Evolutionary conservation across 2,888 invertebrate genomes (phyloP).

Genomic region (Chironomus tentans): DNA sequence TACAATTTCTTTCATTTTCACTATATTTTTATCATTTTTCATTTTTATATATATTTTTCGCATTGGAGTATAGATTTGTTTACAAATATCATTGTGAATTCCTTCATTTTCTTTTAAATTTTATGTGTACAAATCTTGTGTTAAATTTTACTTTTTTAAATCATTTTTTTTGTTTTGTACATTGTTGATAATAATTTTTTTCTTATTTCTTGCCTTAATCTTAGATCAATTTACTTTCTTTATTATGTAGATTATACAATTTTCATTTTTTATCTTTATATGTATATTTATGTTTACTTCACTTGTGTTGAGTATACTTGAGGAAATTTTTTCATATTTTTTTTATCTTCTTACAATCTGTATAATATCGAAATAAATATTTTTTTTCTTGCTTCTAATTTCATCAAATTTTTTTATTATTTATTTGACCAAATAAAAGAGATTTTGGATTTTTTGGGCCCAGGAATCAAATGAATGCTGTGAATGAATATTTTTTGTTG

Average conservation of each 20-base stretch:
- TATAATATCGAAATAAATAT: conserved; percentile 7
- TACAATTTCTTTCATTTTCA: conserved; percentile 14
- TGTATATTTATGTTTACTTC: neutral
- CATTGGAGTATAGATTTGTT: conserved; percentile 16
- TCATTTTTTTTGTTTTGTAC: conserved; percentile 14
- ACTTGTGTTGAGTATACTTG: neutral
- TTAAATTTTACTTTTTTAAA: neutral
- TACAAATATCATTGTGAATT: conserved; percentile 20
- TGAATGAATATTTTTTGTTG: too few species aligned
- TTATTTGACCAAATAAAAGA: neutral
- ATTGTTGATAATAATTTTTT: conserved; percentile 15
- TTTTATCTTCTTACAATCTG: neutral
- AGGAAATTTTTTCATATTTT: neutral
- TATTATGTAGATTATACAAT: neutral
- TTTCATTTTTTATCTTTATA: neutral
- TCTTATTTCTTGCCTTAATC: neutral
- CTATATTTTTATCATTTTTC: too few species aligned
- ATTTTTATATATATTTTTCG: neutral
- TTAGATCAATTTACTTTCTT: neutral
- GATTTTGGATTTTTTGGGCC: neutral
- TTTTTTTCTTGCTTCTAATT: neutral
- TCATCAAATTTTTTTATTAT: neutral
- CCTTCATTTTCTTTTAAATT: neutral
- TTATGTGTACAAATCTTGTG: conserved; percentile 8
- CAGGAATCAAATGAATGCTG: neutral